Base-by-base conservation (phyloP, 2,888 invertebrate species). In the Furcula furcula region DNA sequence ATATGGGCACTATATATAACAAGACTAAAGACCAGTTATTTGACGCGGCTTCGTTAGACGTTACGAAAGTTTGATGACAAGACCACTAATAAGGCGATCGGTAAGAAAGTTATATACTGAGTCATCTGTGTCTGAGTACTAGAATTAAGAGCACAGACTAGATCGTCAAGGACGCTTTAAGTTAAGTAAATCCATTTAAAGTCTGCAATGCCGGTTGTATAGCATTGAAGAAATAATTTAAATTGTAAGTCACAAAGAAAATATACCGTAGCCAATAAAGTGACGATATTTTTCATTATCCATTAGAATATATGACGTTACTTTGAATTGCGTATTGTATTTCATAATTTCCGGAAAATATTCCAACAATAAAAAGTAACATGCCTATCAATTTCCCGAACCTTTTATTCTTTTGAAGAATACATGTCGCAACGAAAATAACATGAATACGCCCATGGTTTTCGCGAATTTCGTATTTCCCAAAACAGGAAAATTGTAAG, bases 1-100 rank as follows among this genome's bases (percentile, higher is more conserved):
- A 79, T 76, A 79, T 70, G 76, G 80, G 41, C 62, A 65, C 65
- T 60, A 69, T 75, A 68, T 75, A 66, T 76, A 65, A 66, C 52
- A 63, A 60, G 65, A n/a, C 54, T 39, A 51, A 42, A 47, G 49
- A 65, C 60, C 44, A 50, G 64, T 66, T 65, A 67, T 69, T 58
- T 71, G 66, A 65, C 66, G 66, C 43, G 46, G 52, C 55, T 62
- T 64, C 55, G 53, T 62, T 64, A 53, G 55, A 33, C 44, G 54
- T 78, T 72, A 52, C 65, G 68, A 72, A 71, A 78, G 47, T 34
- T 28, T 34, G 31, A 14, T n/a, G 7, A 13, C 6, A 10, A 30
- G 30, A 31, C 26, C 22, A 29, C 38, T 10, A 40, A 36, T 36
- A 43, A 27, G 43, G 36, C 29, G 32, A 15, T 14, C 9, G 14